These are phyloP conservation scores for Pipistrellus pygmaeus DNA, from an alignment of 2,797 vertebrate genomes.

Conservation along the genomic window DNA sequence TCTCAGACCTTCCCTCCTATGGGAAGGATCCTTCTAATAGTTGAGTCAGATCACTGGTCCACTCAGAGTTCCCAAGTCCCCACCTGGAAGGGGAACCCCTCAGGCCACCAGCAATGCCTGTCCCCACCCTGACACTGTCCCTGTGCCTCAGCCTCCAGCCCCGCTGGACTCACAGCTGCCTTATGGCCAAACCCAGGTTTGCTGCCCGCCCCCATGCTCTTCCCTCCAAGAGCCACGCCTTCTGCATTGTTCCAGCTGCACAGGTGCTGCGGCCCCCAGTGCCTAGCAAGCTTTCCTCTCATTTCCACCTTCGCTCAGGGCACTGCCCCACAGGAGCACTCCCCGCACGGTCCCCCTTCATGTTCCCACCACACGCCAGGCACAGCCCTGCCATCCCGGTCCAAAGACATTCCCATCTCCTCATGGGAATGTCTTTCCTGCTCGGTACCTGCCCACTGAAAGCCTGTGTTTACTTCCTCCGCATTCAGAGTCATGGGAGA, in stretches of 20 bases:
- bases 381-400: background rate
- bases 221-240: background rate
- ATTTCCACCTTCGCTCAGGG: background rate
- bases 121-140: background rate
- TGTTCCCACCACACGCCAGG: fast-evolving
- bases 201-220: background rate
- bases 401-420: background rate
- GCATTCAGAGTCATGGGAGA: no score
- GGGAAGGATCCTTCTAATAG: background rate
- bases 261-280: background rate
- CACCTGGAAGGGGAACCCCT: background rate
- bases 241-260: background rate
- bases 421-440: background rate
- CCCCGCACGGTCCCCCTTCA: background rate
- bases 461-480: background rate
- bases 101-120: background rate
- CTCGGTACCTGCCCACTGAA: background rate
- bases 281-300: background rate
- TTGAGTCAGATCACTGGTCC: background rate
- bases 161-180: background rate
- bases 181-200: background rate
- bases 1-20: background rate
- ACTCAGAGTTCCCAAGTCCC: no score
- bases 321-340: background rate
- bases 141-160: background rate